Base-by-base conservation (phyloP, 2,113 vertebrate species). In the Rana temporaria region DNA sequence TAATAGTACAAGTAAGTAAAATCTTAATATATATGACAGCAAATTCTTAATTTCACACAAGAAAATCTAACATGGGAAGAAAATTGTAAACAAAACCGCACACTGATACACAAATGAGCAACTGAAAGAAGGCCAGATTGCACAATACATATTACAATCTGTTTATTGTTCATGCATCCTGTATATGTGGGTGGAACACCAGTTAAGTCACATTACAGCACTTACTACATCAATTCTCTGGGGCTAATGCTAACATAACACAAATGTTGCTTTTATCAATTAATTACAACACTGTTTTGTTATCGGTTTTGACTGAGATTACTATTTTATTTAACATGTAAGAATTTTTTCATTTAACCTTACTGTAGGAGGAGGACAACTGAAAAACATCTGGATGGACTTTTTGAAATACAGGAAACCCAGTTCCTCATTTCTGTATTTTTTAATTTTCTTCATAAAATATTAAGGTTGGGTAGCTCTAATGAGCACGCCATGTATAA, bases 111-210 rank as follows among this genome's bases (percentile, higher is more conserved):
- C 66, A 70, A 38, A 70, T 79, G 65, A 59, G 55, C 55, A 70
- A 62, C 12, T 69, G 19, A 62, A 19, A 53, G 78, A 18, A 80
- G 17, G 26, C 78, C 56, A 57, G 52, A 42, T 80, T 80, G 55
- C 66, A 32, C 55, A 70, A 80, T 70, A 62, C 66, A 70, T 70
- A 57, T 70, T 70, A 70, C 78, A 80, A 30, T 70, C 66, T 70
- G 78, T 68, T 62, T 80, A 80, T 60, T 80, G 66, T 80, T 80
- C 22, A 62, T 62, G 26, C 67, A 62, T 80, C 78, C 55, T 79
- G 57, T 69, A 53, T 79, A 69, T 57, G 77, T 79, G 77, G 77
- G 77, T 59, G 77, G 77, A 67, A 79, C 56, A 24, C 42, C 20
- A 42, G 59, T 24, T 57, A 1, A 69, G 53, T n/a, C 75, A 70